Evolutionary conservation across 2,888 invertebrate genomes (phyloP).

Genomic region (Athrips mouffetella): DNA sequence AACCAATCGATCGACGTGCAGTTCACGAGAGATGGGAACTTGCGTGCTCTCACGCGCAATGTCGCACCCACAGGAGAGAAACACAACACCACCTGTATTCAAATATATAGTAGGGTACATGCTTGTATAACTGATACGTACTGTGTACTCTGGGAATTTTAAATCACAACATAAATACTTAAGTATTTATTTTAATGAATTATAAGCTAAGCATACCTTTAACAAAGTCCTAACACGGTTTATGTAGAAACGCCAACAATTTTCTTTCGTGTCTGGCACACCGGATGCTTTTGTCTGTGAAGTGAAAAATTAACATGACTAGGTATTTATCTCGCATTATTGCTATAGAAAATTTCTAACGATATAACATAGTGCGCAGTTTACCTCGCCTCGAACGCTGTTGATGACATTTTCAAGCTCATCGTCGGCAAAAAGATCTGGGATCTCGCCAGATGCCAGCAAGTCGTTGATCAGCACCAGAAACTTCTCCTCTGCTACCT

Average conservation of each 20-base stretch:
- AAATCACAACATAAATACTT: no score
- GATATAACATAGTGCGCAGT: no score
- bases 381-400: conserved; percentile 84
- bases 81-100: conserved; percentile 89
- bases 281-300: conserved; percentile 86
- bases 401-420: conserved; percentile 92
- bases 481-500: conserved; percentile 93
- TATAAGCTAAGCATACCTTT: conserved; percentile 70
- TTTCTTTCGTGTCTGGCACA: conserved; percentile 90
- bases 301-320: no score
- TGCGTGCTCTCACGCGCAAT: conserved; percentile 89
- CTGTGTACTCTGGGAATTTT: no score
- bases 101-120: no score
- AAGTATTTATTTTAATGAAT: neutral
- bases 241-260: conserved; percentile 97
- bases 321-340: no score
- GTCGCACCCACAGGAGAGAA: conserved; percentile 97
- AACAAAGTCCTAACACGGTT: conserved; percentile 89
- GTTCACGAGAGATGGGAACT: conserved; percentile 96
- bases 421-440: conserved; percentile 93
- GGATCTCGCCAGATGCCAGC: conserved; percentile 95
- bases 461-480: conserved; percentile 95
- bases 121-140: no score
- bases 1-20: conserved; percentile 98
- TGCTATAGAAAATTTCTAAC: no score